Evolutionary conservation across 2,797 vertebrate species (phyloP).

Genomic region (Valencia hispanica): DNA sequence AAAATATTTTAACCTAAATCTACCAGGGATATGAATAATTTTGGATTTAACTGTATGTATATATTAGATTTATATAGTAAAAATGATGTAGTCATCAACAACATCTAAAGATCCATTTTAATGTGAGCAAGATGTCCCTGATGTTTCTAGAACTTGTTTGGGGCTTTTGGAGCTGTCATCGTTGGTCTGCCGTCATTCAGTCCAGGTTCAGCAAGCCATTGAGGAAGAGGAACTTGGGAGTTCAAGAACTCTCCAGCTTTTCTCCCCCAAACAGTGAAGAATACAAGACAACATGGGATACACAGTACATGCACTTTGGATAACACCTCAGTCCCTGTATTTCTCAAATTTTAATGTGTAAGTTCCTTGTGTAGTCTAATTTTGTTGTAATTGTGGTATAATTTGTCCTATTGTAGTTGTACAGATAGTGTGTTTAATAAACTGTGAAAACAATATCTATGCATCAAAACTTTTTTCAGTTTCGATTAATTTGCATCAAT

Average conservation of each 20-base stretch:
- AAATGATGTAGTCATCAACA: neutral
- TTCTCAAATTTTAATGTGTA: neutral
- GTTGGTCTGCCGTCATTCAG: conserved; percentile 77
- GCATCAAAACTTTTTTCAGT: neutral
- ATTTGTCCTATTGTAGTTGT: conserved; percentile 12
- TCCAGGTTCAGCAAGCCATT: conserved; percentile 65
- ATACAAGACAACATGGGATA: conserved; percentile 8
- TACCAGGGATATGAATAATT: no score
- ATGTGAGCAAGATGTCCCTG: neutral
- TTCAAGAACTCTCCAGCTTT: conserved; percentile 62
- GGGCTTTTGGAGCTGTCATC: conserved; percentile 82
- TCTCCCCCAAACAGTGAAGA: conserved; percentile 57
- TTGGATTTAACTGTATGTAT: no score
- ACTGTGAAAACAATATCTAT: neutral
- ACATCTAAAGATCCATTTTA: neutral
- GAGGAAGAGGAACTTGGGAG: conserved; percentile 76
- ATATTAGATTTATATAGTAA: no score
- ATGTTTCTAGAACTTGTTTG: conserved; percentile 70
- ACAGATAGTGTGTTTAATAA: conserved; percentile 27
- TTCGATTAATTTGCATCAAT: neutral
- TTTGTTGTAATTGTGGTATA: conserved; percentile 17
- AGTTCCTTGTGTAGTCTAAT: conserved; percentile 12
- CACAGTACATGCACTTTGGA: conserved; percentile 47
- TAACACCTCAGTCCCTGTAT: neutral
- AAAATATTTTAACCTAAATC: no score